Base-by-base conservation (phyloP, 2,113 vertebrate species). In the Ellobius talpinus region DNA sequence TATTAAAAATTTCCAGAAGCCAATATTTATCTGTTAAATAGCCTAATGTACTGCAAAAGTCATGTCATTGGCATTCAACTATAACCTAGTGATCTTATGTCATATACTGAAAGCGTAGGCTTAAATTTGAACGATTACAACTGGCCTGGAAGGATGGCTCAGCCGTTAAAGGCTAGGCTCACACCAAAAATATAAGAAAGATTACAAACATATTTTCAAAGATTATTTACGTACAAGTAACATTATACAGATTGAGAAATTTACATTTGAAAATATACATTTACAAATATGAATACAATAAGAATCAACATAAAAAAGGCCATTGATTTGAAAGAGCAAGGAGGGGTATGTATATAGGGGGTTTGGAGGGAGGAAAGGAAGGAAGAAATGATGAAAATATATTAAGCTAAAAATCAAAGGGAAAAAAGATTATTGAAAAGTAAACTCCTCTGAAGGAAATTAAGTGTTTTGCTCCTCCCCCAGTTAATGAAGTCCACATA, bases 401-500 rank as follows among this genome's bases (percentile, higher is more conserved):
- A 14, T 26, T 42, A 39, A 85, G 26, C 58, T 65, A 65, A 65
- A 85, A 65, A 11, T 31, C 2, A 85, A 63, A 45, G 23, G 21
- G 9, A 50, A 65, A 24, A 85, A 47, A 36, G 0, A 47, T 2
- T 42, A 91, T 50, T 96, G 66, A 86, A 97, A 63, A 94, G 16
- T 87, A 81, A 76, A 76, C 58, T 70, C 23, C n/a, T 94, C 88
- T 93, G 29, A 92, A 94, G 45, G 87, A 70, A 95, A 65, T 26
- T 72, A 39, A 58, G 16, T 66, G 0, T 50, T 92, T 91, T 81
- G 3, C 58, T 29, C 14, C 26, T 45, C 58, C 8, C 42, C 81
- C 29, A 85, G 45, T 65, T 94, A 89, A 88, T 72, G n/a, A 88
- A 66, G 95, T 96, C 97, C 93, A 96, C 55, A 95, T 72, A 97